Percentiles rank a stretch among this genome's conserved stretches.
phyloP scores from a whole-genome alignment of 2,797 vertebrate species.

The Melanotaenia pygmaea region DNA sequence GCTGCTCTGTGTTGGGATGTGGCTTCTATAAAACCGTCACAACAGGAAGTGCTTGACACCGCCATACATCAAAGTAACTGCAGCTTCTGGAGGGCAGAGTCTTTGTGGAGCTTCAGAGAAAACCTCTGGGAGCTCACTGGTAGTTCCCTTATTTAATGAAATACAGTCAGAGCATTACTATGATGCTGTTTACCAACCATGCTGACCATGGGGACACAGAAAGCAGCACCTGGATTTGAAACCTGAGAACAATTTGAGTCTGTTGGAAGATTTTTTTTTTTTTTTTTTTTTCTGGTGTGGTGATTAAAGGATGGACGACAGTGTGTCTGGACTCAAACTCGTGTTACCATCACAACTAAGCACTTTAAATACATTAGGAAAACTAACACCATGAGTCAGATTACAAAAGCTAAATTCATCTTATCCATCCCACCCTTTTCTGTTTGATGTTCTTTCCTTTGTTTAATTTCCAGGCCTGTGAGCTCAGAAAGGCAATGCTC shows the following conservation, averaged over 20 bases:
- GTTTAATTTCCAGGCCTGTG: slow-evolving; percentile 36
- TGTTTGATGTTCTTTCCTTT: slow-evolving; percentile 27
- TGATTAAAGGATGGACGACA: slow-evolving; percentile 44
- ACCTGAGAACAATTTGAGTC: slow-evolving; percentile 48
- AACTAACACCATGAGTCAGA: slow-evolving; percentile 47
- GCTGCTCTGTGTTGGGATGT: slow-evolving; percentile 15
- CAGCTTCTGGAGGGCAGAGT: slow-evolving; percentile 25
- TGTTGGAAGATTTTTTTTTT: slow-evolving; percentile 13
- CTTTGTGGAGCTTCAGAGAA: slow-evolving; percentile 29
- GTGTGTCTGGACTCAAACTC: slow-evolving; percentile 47
- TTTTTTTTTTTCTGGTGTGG: slow-evolving; percentile 15
- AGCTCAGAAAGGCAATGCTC: slow-evolving; percentile 36
- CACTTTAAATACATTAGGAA: slow-evolving; percentile 46
- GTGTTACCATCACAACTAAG: slow-evolving; percentile 31
- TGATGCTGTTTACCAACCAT: slow-evolving; percentile 64
- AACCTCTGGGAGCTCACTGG: slow-evolving; percentile 56
- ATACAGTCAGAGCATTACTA: slow-evolving; percentile 70
- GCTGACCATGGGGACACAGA: slow-evolving; percentile 46
- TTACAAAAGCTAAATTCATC: slow-evolving; percentile 42
- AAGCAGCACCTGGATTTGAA: slow-evolving; percentile 55
- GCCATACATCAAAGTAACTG: slow-evolving; percentile 44
- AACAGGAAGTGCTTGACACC: slow-evolving; percentile 42
- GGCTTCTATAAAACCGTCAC: slow-evolving; percentile 4
- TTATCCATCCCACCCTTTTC: slow-evolving; percentile 4
- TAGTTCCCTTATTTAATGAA: slow-evolving; percentile 66